Base-by-base conservation (phyloP, 2,113 vertebrate species). In the Zingel zingel region DNA sequence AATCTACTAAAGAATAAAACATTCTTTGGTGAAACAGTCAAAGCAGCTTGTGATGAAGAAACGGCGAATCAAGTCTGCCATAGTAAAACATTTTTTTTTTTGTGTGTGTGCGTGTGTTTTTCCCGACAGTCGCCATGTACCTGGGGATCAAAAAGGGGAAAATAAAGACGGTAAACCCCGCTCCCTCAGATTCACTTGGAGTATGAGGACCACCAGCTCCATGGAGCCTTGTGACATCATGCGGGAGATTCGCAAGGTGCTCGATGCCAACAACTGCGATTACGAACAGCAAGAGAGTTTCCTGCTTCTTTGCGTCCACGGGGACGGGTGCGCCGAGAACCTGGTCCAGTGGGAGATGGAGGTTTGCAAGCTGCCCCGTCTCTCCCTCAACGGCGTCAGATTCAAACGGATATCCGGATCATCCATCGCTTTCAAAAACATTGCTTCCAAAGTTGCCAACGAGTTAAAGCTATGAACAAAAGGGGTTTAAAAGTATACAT, bases 321-420 rank as follows among this genome's bases (percentile, higher is more conserved):
- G 98, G 0, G 98, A 99, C 62, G 97, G 96, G 76, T 97, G 94
- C 0, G 97, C 97, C 0, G 98, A 99, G 83, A 97, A 95, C 95
- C 96, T 99, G 67, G 98, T 99, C 56, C 98, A 99, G 86, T 99
- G 98, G 98, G 98, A 99, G 94, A 99, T 99, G 98, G 98, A 99
- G 95, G 98, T 99, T 72, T 99, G 98, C 96, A 99, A 99, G 93
- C 95, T 99, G 91, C 98, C 98, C 70, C 96, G 98, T 79, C 98
- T 99, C 90, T 99, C 98, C 51, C 98, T 99, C 90, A 99, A 99
- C 0, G 98, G 98, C 79, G 98, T 99, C 86, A 95, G 98, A 75
- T 99, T 99, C 92, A 99, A 99, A 92, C 95, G 98, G 95, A 99
- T 99, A 95, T 98, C 98, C 23, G 98, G 98, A 90, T 98, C 97